Conservation (phyloP, 2,797 vertebrate species). For the Myotis findleyi region DNA sequence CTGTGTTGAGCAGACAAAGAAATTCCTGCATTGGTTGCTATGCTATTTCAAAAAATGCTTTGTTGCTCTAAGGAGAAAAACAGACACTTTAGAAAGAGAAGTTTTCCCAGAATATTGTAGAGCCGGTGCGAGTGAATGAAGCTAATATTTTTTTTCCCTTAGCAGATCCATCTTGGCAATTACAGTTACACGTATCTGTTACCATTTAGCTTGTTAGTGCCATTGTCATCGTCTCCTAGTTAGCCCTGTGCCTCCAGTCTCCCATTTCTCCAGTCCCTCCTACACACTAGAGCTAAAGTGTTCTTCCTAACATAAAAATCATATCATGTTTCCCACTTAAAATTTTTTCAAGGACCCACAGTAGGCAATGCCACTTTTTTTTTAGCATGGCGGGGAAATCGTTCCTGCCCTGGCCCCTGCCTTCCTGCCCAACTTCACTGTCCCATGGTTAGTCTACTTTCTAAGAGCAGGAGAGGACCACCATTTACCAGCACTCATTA, state of each 20-base stretch:
- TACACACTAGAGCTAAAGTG: not conserved
- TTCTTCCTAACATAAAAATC: not conserved
- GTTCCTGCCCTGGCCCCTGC: not conserved
- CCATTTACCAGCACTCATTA: not conserved
- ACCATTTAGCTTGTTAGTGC: not conserved
- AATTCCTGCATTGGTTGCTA: slow-evolving; percentile 51
- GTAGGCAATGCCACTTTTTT: not conserved
- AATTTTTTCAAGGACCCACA: not conserved
- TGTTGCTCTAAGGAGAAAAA: slow-evolving; percentile 74
- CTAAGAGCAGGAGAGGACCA: not conserved
- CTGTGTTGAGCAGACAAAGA: not conserved
- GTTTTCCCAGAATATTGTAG: slow-evolving; percentile 42
- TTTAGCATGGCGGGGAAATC: not conserved
- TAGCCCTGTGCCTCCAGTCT: not conserved
- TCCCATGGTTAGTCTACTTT: not conserved
- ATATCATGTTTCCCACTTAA: not conserved
- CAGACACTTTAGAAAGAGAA: slow-evolving; percentile 55
- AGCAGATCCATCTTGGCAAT: not conserved
- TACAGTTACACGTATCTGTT: not conserved
- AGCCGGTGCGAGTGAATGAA: slow-evolving; percentile 1
- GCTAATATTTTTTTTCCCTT: slow-evolving; percentile 53
- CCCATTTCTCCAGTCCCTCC: not conserved
- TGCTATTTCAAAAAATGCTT: slow-evolving; percentile 71
- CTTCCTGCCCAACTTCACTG: not conserved
- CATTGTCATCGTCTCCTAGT: not conserved